Conservation (phyloP, 2,888 invertebrate genomes). For the Macrostomum cliftonense region DNA sequence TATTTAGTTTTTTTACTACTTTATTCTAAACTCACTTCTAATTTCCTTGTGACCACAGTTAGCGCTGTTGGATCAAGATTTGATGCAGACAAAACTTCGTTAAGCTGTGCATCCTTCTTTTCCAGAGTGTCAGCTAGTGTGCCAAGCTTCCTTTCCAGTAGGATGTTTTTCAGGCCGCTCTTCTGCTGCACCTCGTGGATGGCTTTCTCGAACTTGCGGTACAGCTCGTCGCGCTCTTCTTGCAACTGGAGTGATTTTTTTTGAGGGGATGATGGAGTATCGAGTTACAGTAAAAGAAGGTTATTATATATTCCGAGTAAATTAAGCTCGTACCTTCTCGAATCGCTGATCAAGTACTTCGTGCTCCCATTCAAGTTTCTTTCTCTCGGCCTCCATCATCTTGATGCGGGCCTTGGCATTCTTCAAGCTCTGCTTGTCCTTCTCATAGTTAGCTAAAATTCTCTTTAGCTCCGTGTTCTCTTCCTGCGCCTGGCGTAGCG, state of each 20-base stretch:
- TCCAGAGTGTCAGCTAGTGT: conserved; percentile 50
- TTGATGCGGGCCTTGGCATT: conserved; percentile 43
- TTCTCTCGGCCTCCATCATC: conserved; percentile 40
- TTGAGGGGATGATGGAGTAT: too few relatives aligned
- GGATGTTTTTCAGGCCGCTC: conserved; percentile 57
- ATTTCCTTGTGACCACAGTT: conserved; percentile 42
- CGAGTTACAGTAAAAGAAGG: too few relatives aligned
- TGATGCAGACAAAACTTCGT: conserved; percentile 48
- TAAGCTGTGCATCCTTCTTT: conserved; percentile 50
- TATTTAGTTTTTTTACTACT: too few relatives aligned
- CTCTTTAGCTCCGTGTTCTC: conserved; percentile 55
- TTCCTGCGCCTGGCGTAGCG: conserved; percentile 49
- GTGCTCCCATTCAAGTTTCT: conserved; percentile 38
- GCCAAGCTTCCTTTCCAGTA: conserved; percentile 56
- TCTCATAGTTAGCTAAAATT: conserved; percentile 62
- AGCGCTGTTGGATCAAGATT: conserved; percentile 44
- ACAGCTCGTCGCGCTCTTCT: conserved; percentile 57
- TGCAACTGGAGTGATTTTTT: conserved; percentile 38
- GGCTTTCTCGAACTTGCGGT: conserved; percentile 57
- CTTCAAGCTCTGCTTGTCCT: conserved; percentile 56
- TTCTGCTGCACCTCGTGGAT: conserved; percentile 71
- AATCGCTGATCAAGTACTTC: conserved; percentile 54
- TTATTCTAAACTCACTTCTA: conserved; percentile 46
- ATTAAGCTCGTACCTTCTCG: conserved; percentile 46
- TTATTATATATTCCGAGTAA: too few relatives aligned